These are phyloP conservation scores for Boloria euphrosyne DNA, from an alignment of 2,888 invertebrate genomes.

Conservation along the genomic window DNA sequence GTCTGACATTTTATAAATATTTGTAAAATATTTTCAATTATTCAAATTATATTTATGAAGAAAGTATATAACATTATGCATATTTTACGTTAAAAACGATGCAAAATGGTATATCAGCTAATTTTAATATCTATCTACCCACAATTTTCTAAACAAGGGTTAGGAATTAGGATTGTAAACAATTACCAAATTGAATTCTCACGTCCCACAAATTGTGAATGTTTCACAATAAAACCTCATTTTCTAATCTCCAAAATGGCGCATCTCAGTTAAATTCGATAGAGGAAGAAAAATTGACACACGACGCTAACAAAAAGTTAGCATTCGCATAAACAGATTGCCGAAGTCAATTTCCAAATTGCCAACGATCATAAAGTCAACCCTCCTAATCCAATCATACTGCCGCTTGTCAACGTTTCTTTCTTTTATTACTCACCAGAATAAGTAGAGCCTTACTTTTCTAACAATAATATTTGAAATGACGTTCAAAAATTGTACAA, in stretches of 20 bases:
- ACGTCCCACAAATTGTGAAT: constrained; percentile 12
- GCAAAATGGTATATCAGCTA: too few relatives aligned
- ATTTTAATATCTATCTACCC: background rate
- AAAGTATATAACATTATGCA: too few relatives aligned
- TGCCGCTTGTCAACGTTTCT: constrained; percentile 80
- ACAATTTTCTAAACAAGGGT: background rate
- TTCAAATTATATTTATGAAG: too few relatives aligned
- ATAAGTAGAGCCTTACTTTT: constrained; percentile 51
- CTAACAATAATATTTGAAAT: background rate
- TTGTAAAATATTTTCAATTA: too few relatives aligned
- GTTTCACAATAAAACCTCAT: constrained; percentile 32
- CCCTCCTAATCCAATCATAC: constrained; percentile 80
- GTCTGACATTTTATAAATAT: too few relatives aligned
- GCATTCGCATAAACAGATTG: constrained; percentile 74
- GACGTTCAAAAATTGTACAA: background rate
- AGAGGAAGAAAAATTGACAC: constrained; percentile 65
- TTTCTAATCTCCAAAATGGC: constrained; percentile 54
- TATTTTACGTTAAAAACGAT: too few relatives aligned
- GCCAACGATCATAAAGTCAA: constrained; percentile 77
- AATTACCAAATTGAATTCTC: constrained; percentile 24
- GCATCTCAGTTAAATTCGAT: constrained; percentile 53
- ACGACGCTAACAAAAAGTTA: constrained; percentile 61
- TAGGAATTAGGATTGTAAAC: constrained; percentile 5
- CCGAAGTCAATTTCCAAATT: constrained; percentile 80
- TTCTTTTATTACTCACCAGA: constrained; percentile 62